phyloP scores from a whole-genome alignment of 1,140 invertebrate genomes.

The Idris sp. region DNA sequence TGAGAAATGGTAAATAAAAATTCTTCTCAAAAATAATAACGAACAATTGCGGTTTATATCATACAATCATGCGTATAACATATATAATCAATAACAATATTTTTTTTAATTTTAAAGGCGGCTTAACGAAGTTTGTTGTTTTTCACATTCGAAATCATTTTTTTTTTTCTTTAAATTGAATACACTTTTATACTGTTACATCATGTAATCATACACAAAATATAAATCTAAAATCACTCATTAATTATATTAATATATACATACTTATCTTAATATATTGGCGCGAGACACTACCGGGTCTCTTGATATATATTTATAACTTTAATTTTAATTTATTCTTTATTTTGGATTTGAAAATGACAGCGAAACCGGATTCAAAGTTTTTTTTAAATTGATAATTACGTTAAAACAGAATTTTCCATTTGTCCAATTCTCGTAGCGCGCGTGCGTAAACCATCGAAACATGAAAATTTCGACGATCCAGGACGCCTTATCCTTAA shows the following conservation, averaged over 20 bases:
- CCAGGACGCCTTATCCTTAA: slow-evolving; percentile 19
- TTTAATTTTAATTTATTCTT: slow-evolving; percentile 18
- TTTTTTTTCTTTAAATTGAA: slow-evolving; percentile 3
- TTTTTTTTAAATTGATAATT: slow-evolving; percentile 14
- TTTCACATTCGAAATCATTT: neutral
- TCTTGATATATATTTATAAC: slow-evolving; percentile 58
- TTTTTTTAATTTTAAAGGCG: slow-evolving; percentile 9
- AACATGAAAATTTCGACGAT: slow-evolving; percentile 1
- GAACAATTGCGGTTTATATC: slow-evolving; percentile 51
- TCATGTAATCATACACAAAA: slow-evolving; percentile 51
- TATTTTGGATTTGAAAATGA: slow-evolving; percentile 10
- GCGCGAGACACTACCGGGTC: slow-evolving; percentile 58
- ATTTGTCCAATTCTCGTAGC: slow-evolving; percentile 58
- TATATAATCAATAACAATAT: slow-evolving; percentile 59
- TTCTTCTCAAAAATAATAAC: slow-evolving; percentile 55
- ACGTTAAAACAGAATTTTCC: slow-evolving; percentile 48
- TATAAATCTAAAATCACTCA: slow-evolving; percentile 60
- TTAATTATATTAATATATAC: slow-evolving; percentile 61
- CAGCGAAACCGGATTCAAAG: slow-evolving; percentile 21
- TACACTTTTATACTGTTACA: slow-evolving; percentile 43
- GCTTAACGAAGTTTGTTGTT: neutral
- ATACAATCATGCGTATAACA: slow-evolving; percentile 36
- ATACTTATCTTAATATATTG: slow-evolving; percentile 61
- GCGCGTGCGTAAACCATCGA: slow-evolving; percentile 21
- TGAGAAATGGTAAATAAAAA: slow-evolving; percentile 63